phyloP scores from a whole-genome alignment of 2,888 invertebrate genomes.

The Crossocerus cetratus region DNA sequence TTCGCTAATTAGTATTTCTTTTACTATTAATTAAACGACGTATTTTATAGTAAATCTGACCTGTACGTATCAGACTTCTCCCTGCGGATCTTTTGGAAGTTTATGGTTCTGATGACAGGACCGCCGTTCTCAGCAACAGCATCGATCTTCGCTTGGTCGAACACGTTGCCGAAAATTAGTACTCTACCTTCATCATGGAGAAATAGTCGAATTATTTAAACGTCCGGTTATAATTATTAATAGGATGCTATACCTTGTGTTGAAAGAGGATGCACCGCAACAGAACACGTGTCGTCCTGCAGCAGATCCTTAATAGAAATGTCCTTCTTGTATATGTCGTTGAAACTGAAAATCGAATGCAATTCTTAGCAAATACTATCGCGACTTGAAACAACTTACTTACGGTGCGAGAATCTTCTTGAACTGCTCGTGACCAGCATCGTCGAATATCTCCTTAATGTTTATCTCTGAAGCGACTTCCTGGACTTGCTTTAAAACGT shows the following conservation, averaged over 20 bases:
- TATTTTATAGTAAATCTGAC: neutral
- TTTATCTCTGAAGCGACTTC: conserved; percentile 80
- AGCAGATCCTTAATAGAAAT: conserved; percentile 61
- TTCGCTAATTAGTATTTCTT: conserved; percentile 25
- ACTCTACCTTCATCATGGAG: neutral
- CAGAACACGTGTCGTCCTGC: conserved; percentile 69
- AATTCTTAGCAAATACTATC: neutral
- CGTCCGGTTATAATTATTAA: neutral
- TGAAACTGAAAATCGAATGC: conserved; percentile 65
- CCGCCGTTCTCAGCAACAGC: neutral
- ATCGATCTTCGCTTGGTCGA: neutral
- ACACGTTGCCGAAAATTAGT: neutral
- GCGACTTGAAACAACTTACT: conserved; percentile 7
- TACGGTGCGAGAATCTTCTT: conserved; percentile 81
- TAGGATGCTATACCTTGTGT: conserved; percentile 61
- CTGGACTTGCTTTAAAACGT: conserved; percentile 79
- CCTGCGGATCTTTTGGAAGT: neutral
- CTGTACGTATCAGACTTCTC: neutral
- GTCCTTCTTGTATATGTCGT: conserved; percentile 66
- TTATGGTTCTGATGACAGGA: neutral
- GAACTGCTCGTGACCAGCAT: conserved; percentile 81
- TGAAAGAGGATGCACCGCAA: conserved; percentile 70
- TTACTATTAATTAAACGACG: neutral
- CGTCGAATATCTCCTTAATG: conserved; percentile 83
- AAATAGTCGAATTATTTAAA: too few species aligned